These are phyloP conservation scores for Torymus aiolomorphi DNA, from an alignment of 2,888 invertebrate genomes.

Conservation along the genomic window DNA sequence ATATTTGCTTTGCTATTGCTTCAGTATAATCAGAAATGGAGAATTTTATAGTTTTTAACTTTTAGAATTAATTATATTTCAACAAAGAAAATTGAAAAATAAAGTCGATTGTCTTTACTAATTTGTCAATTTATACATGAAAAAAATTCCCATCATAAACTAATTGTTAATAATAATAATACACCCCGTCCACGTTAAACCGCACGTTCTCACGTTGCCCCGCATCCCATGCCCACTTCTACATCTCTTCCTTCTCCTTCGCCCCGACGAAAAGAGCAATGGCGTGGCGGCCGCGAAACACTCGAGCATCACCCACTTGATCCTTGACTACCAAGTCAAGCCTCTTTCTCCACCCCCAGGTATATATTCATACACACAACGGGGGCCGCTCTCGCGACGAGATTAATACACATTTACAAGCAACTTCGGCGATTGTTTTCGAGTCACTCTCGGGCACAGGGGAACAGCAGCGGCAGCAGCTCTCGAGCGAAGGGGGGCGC, in stretches of 20 bases:
- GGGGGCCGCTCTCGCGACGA: constrained; percentile 47
- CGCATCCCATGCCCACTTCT: constrained; percentile 11
- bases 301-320: constrained; percentile 52
- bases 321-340: constrained; percentile 4
- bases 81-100: too few species aligned
- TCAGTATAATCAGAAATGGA: too few species aligned
- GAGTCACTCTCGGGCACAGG: neutral
- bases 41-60: too few species aligned
- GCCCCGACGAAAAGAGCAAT: neutral
- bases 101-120: too few species aligned
- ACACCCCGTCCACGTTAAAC: neutral
- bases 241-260: neutral
- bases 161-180: too few species aligned
- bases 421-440: constrained; percentile 68
- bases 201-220: constrained; percentile 50
- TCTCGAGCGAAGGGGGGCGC: neutral
- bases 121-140: too few species aligned
- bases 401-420: constrained; percentile 69
- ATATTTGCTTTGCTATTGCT: too few species aligned
- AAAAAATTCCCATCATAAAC: too few species aligned
- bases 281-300: constrained; percentile 2
- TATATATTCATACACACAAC: neutral
- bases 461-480: too few species aligned
- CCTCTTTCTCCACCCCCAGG: neutral
- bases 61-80: too few species aligned